Conservation (phyloP, 2,888 invertebrate species). For the Latrodectus hesperus region DNA sequence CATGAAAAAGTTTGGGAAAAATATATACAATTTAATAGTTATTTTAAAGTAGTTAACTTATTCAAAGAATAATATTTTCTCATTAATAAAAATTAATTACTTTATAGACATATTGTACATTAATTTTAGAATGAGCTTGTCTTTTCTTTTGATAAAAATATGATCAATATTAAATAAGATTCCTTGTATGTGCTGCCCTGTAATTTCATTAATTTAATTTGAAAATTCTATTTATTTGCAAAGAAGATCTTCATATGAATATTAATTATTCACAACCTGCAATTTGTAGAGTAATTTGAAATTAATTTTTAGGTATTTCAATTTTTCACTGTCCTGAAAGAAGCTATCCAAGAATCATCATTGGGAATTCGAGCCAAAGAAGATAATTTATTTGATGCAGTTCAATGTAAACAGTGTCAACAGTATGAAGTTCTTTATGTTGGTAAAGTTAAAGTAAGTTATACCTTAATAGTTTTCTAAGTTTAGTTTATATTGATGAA, state of each 20-base stretch:
- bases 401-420: slow-evolving; percentile 70
- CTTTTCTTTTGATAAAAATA: too few relatives aligned
- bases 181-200: too few relatives aligned
- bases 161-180: too few relatives aligned
- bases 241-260: neutral
- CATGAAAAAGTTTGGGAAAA: too few relatives aligned
- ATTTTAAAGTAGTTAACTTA: too few relatives aligned
- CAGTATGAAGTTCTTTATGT: slow-evolving; percentile 86
- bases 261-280: slow-evolving; percentile 29
- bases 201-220: neutral
- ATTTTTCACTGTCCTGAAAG: slow-evolving; percentile 83
- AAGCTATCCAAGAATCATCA: slow-evolving; percentile 76
- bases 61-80: too few relatives aligned
- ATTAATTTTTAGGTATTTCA: slow-evolving; percentile 80
- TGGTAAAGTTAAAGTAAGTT: slow-evolving; percentile 87
- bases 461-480: neutral
- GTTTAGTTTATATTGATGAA: too few relatives aligned
- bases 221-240: neutral
- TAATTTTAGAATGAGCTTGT: too few relatives aligned
- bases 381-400: slow-evolving; percentile 59
- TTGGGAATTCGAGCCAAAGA: slow-evolving; percentile 52
- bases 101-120: too few relatives aligned
- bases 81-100: too few relatives aligned
- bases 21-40: too few relatives aligned
- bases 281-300: too few relatives aligned